Percentiles rank a stretch among this genome's conserved stretches.
phyloP scores from a whole-genome alignment of 2,888 invertebrate species.

The Steinernema scapterisci region DNA sequence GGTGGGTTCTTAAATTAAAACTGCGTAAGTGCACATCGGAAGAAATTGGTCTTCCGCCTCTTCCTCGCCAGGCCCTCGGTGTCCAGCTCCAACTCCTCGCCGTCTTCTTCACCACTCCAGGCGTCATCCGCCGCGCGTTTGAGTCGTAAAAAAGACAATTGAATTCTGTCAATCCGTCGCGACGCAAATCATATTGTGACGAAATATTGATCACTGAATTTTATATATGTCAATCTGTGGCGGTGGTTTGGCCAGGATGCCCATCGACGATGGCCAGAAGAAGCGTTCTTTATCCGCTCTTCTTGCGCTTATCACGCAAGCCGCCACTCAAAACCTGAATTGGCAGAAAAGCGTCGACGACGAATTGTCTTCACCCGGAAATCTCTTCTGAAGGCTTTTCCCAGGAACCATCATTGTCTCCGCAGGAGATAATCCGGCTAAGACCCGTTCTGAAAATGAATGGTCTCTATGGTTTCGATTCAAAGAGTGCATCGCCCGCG shows the following conservation, averaged over 20 bases:
- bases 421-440: background rate
- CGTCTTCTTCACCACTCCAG: slow-evolving; percentile 4
- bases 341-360: background rate
- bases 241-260: no score
- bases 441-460: no score
- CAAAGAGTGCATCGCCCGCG: background rate
- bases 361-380: background rate
- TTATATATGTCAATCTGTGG: slow-evolving; percentile 28
- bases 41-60: no score
- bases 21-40: slow-evolving; percentile 21
- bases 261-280: background rate
- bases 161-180: slow-evolving; percentile 33
- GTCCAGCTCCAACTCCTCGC: background rate
- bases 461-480: slow-evolving; percentile 5
- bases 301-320: background rate
- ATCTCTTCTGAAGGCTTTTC: background rate
- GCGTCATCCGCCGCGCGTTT: slow-evolving; percentile 29
- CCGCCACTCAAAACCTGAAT: slow-evolving; percentile 26
- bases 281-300: background rate
- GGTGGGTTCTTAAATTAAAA: slow-evolving; percentile 23
- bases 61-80: no score
- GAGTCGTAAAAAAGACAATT: slow-evolving; percentile 32
- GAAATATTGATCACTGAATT: slow-evolving; percentile 32
- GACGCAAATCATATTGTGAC: slow-evolving; percentile 29
- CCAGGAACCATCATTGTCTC: background rate